Percentiles rank a stretch among this genome's conserved stretches.
These are phyloP conservation scores for Acholoe squamosa DNA, from an alignment of 2,888 invertebrate genomes.

Conservation along the genomic window DNA sequence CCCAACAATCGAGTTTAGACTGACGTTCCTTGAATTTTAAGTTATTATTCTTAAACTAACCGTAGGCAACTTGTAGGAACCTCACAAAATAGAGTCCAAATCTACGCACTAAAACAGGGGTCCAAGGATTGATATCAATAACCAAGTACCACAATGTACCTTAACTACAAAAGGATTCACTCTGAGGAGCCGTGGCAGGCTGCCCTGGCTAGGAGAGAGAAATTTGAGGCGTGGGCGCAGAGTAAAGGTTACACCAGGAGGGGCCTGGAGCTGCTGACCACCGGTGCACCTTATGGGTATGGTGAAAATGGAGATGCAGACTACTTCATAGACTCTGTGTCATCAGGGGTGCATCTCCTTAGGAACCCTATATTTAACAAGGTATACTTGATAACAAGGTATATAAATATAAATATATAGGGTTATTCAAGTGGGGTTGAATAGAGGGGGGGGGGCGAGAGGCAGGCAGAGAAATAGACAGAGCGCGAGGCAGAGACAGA, in stretches of 20 bases:
- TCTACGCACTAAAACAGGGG: neutral
- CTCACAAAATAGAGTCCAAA: neutral
- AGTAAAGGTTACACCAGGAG: conserved; percentile 14
- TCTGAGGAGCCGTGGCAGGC: neutral
- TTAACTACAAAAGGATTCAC: conserved; percentile 6
- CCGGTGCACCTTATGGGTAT: neutral
- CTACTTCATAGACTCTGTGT: conserved; percentile 52
- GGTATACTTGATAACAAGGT: too few species aligned
- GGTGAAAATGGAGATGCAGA: neutral
- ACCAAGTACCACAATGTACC: conserved; percentile 13
- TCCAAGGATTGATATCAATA: neutral
- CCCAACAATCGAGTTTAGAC: neutral
- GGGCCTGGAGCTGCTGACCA: neutral
- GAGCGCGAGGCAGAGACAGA: too few species aligned
- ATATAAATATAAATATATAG: neutral
- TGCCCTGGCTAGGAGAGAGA: neutral
- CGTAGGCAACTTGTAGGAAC: neutral
- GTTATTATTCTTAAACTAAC: neutral
- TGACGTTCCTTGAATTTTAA: neutral
- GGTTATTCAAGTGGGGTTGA: too few species aligned
- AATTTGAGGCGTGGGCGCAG: conserved; percentile 35
- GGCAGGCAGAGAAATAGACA: too few species aligned
- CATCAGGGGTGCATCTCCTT: conserved; percentile 31
- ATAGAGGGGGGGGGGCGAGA: too few species aligned
- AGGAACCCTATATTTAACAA: conserved; percentile 34